Percentiles rank a stretch among this genome's conserved stretches.
These are phyloP conservation scores for Pandion haliaetus DNA, from an alignment of 2,113 vertebrate species.

Conservation along the genomic window DNA sequence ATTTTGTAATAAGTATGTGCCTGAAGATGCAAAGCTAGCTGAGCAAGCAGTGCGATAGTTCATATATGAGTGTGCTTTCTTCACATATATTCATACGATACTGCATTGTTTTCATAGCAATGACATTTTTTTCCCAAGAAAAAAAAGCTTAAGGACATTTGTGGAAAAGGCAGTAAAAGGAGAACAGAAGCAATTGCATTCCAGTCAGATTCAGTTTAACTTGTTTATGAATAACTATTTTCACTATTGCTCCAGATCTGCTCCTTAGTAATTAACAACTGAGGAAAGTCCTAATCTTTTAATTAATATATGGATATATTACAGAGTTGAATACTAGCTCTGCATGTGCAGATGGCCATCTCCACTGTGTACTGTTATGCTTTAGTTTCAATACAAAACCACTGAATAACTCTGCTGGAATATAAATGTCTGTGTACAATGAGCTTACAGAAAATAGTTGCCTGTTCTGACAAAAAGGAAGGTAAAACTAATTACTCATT, in stretches of 20 bases:
- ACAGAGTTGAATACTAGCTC: background rate
- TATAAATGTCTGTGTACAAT: background rate
- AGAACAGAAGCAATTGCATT: background rate
- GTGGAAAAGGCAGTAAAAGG: background rate
- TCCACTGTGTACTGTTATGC: background rate
- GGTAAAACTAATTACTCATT: background rate
- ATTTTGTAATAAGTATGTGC: background rate
- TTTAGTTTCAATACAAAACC: background rate
- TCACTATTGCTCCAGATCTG: background rate
- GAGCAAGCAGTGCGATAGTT: background rate
- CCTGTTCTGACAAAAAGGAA: background rate
- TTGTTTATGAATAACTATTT: background rate
- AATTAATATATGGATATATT: background rate
- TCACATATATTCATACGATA: too few species aligned
- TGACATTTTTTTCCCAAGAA: background rate
- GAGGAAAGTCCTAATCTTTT: background rate
- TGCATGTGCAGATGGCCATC: background rate
- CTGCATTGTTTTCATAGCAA: background rate
- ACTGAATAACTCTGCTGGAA: background rate
- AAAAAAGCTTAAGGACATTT: background rate
- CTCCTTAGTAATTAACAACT: background rate
- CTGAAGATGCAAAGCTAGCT: background rate
- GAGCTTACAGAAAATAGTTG: background rate
- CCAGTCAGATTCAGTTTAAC: background rate
- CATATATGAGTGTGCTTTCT: background rate